Percentiles rank a stretch among this genome's conserved stretches.
These are phyloP conservation scores for Lepisosteus osseus DNA, from an alignment of 2,113 vertebrate species.

Conservation along the genomic window DNA sequence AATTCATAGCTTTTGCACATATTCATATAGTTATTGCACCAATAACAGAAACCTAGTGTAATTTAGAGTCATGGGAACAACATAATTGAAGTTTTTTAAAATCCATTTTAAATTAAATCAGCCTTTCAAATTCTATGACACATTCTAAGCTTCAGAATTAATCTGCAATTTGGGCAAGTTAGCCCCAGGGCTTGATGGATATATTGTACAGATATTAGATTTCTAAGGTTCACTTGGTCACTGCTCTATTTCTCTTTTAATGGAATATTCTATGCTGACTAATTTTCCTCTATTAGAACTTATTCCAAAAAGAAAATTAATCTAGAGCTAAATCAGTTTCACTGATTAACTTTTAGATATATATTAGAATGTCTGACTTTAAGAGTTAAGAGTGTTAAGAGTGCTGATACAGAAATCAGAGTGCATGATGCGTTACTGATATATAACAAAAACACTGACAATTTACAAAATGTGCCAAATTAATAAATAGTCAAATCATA, in stretches of 20 bases:
- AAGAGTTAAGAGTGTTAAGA: not conserved
- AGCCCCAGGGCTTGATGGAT: slow-evolving; percentile 44
- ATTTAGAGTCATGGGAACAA: slow-evolving; percentile 40
- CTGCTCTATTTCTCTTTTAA: slow-evolving; percentile 4
- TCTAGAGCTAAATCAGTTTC: slow-evolving; percentile 6
- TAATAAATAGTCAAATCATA: no score
- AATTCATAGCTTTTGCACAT: not conserved
- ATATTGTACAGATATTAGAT: slow-evolving; percentile 57
- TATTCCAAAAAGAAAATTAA: slow-evolving; percentile 1
- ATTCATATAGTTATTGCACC: slow-evolving; percentile 6
- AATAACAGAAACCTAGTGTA: slow-evolving; percentile 23
- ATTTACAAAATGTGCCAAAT: not conserved
- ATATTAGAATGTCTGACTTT: slow-evolving; percentile 2
- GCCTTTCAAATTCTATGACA: slow-evolving; percentile 27
- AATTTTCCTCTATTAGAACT: not conserved
- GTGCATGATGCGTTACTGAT: slow-evolving; percentile 2
- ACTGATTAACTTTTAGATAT: slow-evolving; percentile 4
- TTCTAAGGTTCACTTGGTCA: slow-evolving; percentile 47
- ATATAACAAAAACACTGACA: not conserved
- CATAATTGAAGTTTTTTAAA: slow-evolving; percentile 47
- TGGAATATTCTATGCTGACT: slow-evolving; percentile 13
- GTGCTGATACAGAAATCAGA: not conserved
- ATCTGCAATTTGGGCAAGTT: slow-evolving; percentile 42
- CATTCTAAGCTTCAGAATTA: slow-evolving; percentile 24
- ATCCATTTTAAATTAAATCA: slow-evolving; percentile 50